These are phyloP conservation scores for Alethe diademata DNA, from an alignment of 2,113 vertebrate species.

Conservation along the genomic window DNA sequence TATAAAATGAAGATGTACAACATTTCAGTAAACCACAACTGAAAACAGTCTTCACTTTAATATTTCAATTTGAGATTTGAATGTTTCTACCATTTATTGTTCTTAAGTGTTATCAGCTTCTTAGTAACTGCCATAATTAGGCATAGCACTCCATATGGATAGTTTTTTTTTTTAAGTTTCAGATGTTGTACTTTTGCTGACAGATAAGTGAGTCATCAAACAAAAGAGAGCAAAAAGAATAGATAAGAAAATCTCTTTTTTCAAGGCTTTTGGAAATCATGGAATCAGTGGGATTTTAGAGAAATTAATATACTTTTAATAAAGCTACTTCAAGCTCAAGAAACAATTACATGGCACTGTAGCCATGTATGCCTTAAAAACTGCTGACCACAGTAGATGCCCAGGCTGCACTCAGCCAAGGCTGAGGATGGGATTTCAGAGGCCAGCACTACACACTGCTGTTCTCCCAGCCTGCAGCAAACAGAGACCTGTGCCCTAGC, in stretches of 20 bases:
- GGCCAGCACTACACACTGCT: rapidly evolving
- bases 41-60: neutral
- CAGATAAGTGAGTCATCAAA: constrained; percentile 37
- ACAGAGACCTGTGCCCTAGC: rapidly evolving
- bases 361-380: neutral
- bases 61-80: neutral
- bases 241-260: neutral
- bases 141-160: neutral
- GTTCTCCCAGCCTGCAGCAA: neutral
- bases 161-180: neutral
- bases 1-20: neutral
- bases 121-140: neutral
- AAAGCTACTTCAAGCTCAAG: neutral
- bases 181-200: neutral
- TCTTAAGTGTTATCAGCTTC: neutral
- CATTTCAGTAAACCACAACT: neutral
- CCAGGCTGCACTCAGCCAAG: neutral
- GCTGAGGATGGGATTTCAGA: neutral
- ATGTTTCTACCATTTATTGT: neutral
- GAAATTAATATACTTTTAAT: neutral
- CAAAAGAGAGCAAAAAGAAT: neutral
- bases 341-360: neutral
- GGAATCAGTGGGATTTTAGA: neutral
- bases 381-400: neutral
- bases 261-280: neutral